A percentile compares a stretch with the other conserved stretches of the same genome.
These are phyloP conservation scores for Meghimatium bilineatum DNA, from an alignment of 2,888 invertebrate genomes.

Conservation along the genomic window DNA sequence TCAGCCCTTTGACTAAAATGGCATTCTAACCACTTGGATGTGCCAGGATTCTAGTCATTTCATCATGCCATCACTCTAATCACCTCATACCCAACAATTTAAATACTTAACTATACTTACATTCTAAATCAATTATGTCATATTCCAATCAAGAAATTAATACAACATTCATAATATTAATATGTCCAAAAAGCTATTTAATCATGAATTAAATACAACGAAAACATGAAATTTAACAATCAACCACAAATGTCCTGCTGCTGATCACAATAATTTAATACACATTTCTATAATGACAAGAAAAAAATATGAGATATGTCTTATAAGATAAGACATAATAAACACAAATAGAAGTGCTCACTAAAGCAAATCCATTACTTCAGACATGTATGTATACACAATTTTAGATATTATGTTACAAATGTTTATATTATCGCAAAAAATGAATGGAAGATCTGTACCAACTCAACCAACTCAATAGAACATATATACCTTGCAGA, in stretches of 20 bases:
- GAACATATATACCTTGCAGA: not conserved
- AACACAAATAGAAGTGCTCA: not conserved
- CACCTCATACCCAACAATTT: no score
- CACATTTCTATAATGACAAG: not conserved
- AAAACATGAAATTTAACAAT: not conserved
- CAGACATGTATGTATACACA: not conserved
- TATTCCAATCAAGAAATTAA: no score
- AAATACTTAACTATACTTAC: no score
- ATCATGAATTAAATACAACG: no score
- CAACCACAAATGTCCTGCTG: not conserved
- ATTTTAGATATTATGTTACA: not conserved
- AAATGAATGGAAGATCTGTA: slow-evolving; percentile 10
- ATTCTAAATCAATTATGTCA: no score
- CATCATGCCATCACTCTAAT: no score
- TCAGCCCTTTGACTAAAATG: no score
- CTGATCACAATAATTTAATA: not conserved
- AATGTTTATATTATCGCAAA: not conserved
- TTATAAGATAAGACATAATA: not conserved
- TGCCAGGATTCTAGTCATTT: no score
- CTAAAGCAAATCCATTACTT: not conserved
- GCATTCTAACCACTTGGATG: no score
- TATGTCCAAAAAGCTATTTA: no score
- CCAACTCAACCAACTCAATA: not conserved
- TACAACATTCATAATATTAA: no score
- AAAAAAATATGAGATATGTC: not conserved